Conservation (phyloP, 2,797 vertebrate genomes). For the Enteromius afrohamiltoni region DNA sequence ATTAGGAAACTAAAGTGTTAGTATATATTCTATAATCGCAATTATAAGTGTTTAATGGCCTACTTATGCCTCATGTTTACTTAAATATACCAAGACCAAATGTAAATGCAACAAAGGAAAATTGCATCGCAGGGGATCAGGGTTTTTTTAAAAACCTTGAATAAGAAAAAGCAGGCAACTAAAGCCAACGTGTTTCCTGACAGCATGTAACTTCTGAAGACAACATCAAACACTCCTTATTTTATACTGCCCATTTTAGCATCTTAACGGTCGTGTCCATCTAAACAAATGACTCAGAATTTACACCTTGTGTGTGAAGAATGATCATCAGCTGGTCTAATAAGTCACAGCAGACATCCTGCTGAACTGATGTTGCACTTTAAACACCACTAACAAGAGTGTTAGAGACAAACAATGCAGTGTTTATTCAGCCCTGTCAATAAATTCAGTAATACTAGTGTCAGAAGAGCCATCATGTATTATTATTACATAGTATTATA, state of each 20-base stretch:
- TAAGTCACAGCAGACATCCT: constrained; percentile 9
- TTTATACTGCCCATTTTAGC: constrained; percentile 21
- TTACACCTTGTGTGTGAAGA: constrained; percentile 9
- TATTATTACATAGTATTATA: not conserved
- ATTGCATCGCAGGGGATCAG: not conserved
- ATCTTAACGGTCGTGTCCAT: constrained; percentile 27
- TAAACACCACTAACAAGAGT: constrained; percentile 1
- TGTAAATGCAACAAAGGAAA: not conserved
- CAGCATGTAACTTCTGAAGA: constrained; percentile 7
- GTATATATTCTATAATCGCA: not conserved
- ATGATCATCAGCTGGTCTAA: constrained; percentile 30
- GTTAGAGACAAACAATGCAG: constrained; percentile 2
- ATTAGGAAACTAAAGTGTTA: not conserved
- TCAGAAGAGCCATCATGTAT: not conserved
- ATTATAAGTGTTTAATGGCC: not conserved
- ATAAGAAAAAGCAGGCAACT: not conserved
- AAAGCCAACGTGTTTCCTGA: not conserved
- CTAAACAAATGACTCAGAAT: constrained; percentile 17
- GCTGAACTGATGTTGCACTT: constrained; percentile 5
- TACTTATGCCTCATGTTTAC: not conserved
- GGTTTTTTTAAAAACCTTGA: not conserved
- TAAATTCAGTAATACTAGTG: not conserved
- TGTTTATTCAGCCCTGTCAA: constrained; percentile 3
- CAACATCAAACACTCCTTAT: not conserved
- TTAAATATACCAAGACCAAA: not conserved